Evolutionary conservation across 1,140 invertebrate genomes (phyloP), one percentile per base, ranked within the genome.

Genomic region (Drosophila ambigua): DNA sequence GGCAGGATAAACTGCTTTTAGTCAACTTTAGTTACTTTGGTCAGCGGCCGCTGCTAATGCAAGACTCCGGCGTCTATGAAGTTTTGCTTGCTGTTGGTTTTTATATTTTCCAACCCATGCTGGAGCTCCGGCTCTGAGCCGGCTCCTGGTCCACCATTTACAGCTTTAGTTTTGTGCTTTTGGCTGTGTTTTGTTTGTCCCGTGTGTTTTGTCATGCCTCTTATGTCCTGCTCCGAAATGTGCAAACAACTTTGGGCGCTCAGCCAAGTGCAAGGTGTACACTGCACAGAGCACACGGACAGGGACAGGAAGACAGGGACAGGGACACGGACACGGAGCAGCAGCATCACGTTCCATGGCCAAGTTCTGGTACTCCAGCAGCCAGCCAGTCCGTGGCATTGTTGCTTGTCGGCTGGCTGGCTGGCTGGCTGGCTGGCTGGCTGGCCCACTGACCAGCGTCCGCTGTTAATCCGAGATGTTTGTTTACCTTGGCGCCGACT

Each of bases 381-480:
- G 48, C n/a, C 44, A 11, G 44, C 45, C 51, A 11, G 51, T 41
- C 31, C 20, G 53, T 53, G 57, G 20, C 50, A 54, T 43, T 57
- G 31, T 58, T 44, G 39, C 63, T 43, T 57, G 44, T 49, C 64
- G 49, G 45, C 55, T 67, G 20, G 0, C 20, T 73, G 73, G 48
- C 62, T 67, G 20, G 0, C 20, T 73, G 73, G 48, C 62, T 67
- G 20, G 16, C 16, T 16, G 49, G 45, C 55, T 67, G 20, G 20
- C 20, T 77, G 73, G 48, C 62, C 62, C 62, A 78, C 78, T 85
- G 82, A 75, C 82, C 82, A 87, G 55, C 73, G 77, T 78, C 72
- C 69, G 55, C 66, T 83, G 85, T 87, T 90, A 90, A 90, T 90
- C 85, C 85, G 85, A 85, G 85, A 90, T 90, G 85, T 90, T 90